Evolutionary conservation across 1,140 invertebrate species (phyloP).

Genomic region (Archegozetes longisetosus): DNA sequence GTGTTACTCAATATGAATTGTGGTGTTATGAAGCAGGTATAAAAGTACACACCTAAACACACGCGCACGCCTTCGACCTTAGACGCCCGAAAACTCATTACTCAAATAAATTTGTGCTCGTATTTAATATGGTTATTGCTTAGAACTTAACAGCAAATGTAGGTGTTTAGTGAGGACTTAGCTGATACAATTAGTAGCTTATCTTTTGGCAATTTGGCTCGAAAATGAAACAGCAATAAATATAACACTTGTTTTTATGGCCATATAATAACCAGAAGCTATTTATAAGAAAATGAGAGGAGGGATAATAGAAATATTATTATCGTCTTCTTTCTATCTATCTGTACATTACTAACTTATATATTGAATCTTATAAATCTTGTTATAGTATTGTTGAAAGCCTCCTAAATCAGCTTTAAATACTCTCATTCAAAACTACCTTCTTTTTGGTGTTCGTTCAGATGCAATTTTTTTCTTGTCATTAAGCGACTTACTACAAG

Average conservation of each 20-base stretch:
- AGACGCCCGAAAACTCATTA: background rate
- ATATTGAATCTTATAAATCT: background rate
- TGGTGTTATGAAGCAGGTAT: background rate
- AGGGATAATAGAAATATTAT: background rate
- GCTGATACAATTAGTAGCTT: background rate
- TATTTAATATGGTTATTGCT: background rate
- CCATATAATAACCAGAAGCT: background rate
- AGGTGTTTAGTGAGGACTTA: background rate
- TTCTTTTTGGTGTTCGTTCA: no score
- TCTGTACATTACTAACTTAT: background rate
- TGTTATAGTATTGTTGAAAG: background rate
- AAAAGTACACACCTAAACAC: background rate
- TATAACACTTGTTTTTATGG: background rate
- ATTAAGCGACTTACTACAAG: background rate
- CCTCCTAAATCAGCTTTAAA: no score
- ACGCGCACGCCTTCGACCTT: background rate
- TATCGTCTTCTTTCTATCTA: background rate
- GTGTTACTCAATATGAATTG: background rate
- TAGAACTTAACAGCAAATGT: background rate
- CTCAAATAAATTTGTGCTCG: background rate
- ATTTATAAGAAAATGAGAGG: background rate
- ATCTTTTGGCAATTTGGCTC: background rate
- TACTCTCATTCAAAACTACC: no score
- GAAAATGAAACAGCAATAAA: background rate
- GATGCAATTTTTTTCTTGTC: background rate